These are phyloP conservation scores for Yoshiicerus persimilis DNA, from an alignment of 1,140 invertebrate genomes.

Conservation along the genomic window DNA sequence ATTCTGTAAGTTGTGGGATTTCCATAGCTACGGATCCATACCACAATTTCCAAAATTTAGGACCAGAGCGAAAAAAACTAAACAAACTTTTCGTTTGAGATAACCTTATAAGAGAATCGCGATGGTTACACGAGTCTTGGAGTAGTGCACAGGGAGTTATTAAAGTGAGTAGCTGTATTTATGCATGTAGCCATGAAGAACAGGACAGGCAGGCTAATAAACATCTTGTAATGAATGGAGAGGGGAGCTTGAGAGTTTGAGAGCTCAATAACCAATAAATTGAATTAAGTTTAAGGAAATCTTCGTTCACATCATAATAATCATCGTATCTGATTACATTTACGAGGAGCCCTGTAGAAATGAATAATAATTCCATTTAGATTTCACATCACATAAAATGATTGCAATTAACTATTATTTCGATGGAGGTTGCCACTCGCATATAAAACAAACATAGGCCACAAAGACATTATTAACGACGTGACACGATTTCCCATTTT, in stretches of 20 bases:
- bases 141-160: background rate
- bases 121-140: too few species aligned
- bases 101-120: too few species aligned
- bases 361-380: background rate
- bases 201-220: background rate
- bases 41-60: too few species aligned
- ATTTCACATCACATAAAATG: background rate
- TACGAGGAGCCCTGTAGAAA: background rate
- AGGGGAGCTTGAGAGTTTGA: background rate
- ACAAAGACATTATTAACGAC: background rate
- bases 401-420: background rate
- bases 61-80: too few species aligned
- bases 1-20: too few species aligned
- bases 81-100: too few species aligned
- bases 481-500: background rate
- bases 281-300: slow-evolving; percentile 7
- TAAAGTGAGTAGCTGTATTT: background rate
- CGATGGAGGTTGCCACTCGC: too few species aligned
- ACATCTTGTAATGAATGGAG: background rate
- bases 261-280: background rate
- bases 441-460: too few species aligned
- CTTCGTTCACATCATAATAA: background rate
- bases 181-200: background rate
- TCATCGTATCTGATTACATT: background rate
- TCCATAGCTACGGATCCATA: too few species aligned